A percentile compares a stretch with the other conserved stretches of the same genome.
phyloP scores from a whole-genome alignment of 1,140 invertebrate species.

The Drosophila persimilis region DNA sequence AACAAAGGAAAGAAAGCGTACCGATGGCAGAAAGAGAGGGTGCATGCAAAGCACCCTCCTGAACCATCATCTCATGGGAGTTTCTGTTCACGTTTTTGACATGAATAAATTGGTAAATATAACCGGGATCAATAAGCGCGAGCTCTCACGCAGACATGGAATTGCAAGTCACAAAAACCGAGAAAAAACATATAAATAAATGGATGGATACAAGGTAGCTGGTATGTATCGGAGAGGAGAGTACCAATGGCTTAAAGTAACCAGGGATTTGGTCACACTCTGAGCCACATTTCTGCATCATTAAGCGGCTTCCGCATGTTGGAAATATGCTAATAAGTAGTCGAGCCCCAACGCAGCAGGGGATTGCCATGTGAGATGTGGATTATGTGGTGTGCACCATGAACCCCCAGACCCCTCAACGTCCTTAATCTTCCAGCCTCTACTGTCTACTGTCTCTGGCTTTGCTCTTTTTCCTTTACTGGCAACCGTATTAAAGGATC shows the following conservation, averaged over 20 bases:
- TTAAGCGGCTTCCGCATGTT: too few species aligned
- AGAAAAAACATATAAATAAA: constrained; percentile 1
- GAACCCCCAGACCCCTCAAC: constrained; percentile 12
- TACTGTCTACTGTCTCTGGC: neutral
- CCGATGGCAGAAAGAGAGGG: too few species aligned
- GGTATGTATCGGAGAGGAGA: too few species aligned
- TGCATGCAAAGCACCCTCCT: too few species aligned
- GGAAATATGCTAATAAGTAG: too few species aligned
- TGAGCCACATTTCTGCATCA: constrained; percentile 55
- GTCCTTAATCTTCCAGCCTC: constrained; percentile 12
- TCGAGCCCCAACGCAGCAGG: too few species aligned
- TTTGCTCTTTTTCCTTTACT: neutral
- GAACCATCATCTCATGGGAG: too few species aligned
- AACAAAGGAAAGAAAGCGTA: too few species aligned
- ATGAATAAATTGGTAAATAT: neutral
- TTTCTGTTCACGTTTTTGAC: too few species aligned
- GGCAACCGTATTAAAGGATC: constrained; percentile 28
- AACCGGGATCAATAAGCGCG: too few species aligned
- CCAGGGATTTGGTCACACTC: constrained; percentile 21
- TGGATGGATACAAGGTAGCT: neutral
- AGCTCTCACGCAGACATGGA: neutral
- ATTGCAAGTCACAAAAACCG: neutral
- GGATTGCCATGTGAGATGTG: too few species aligned
- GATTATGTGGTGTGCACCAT: constrained; percentile 11
- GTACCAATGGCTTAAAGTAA: constrained; percentile 60